Evolutionary conservation across 2,888 invertebrate genomes (phyloP).

Genomic region (Cephus rjabovi): DNA sequence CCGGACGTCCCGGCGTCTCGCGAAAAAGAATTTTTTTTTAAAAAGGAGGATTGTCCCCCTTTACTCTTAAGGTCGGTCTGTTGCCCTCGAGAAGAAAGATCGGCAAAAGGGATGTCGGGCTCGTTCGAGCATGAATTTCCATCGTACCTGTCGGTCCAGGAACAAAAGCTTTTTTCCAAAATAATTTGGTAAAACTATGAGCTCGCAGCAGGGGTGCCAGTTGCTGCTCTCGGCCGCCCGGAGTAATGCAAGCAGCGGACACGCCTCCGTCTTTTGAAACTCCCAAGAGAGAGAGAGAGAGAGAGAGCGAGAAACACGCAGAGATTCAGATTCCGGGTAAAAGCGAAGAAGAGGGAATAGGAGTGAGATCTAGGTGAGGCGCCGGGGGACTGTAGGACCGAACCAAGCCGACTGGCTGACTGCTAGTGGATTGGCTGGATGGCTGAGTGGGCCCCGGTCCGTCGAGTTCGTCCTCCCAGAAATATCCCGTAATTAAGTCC

Average conservation of each 20-base stretch:
- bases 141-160: constrained; percentile 15
- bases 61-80: not conserved
- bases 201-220: constrained; percentile 4
- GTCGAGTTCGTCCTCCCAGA: not conserved
- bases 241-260: constrained; percentile 40
- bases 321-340: not conserved
- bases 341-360: not conserved
- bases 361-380: not conserved
- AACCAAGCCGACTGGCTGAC: not conserved
- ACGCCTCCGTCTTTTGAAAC: constrained; percentile 32
- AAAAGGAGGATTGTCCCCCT: too few relatives aligned
- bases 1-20: not conserved
- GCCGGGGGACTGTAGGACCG: not conserved
- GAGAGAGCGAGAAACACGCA: not conserved
- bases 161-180: constrained; percentile 15
- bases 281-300: constrained; percentile 24
- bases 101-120: not conserved
- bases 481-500: constrained; percentile 43
- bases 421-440: not conserved
- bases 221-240: not conserved
- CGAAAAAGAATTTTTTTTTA: not conserved
- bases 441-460: not conserved
- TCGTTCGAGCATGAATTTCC: constrained; percentile 20
- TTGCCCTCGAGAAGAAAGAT: not conserved
- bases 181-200: constrained; percentile 22